These are phyloP conservation scores for Egretta garzetta DNA, from an alignment of 2,113 vertebrate species.

Conservation along the genomic window DNA sequence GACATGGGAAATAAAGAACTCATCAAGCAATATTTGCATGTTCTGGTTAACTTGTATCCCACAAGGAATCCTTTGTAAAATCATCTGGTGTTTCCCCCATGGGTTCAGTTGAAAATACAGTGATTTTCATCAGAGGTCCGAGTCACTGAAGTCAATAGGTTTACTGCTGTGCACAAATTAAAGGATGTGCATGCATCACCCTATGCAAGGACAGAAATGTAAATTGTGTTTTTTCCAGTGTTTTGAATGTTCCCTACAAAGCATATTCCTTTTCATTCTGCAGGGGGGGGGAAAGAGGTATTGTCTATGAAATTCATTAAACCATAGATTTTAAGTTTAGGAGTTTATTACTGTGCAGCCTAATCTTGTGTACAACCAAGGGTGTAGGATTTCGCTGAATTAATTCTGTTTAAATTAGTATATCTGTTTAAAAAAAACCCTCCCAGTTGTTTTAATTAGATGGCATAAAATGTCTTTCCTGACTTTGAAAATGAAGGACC, in stretches of 20 bases:
- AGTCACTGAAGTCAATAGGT: not conserved
- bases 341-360: not conserved
- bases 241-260: not conserved
- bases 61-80: not conserved
- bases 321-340: not conserved
- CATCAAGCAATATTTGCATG: not conserved
- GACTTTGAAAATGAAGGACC: not conserved
- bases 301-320: not conserved
- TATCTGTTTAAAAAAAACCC: not conserved
- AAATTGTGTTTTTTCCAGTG: not conserved
- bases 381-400: not conserved
- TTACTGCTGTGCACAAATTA: not conserved
- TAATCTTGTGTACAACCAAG: not conserved
- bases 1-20: not conserved
- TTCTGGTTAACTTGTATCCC: not conserved
- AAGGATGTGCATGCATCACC: not conserved
- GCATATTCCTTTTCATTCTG: not conserved
- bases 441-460: not conserved
- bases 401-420: slow-evolving; percentile 2
- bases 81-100: not conserved
- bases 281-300: not conserved
- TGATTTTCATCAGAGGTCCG: not conserved
- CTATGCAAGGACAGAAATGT: not conserved
- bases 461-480: not conserved
- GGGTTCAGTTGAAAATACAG: not conserved